A percentile compares a stretch with the other conserved stretches of the same genome.
phyloP scores from a whole-genome alignment of 1,140 invertebrate species.

The Drosophila triauraria region DNA sequence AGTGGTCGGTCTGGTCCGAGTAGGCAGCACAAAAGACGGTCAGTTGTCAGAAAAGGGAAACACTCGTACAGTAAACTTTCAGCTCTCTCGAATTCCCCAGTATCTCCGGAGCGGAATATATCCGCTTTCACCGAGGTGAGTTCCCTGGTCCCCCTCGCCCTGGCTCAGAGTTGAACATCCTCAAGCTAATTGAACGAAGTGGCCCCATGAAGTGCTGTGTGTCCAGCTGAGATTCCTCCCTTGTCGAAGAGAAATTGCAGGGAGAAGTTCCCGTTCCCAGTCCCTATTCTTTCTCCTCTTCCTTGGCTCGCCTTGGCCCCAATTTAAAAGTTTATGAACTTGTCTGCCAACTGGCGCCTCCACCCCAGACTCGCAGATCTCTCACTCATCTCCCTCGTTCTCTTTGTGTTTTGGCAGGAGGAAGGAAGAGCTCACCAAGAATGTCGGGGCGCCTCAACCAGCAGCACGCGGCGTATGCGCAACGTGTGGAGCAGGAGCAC shows the following conservation, averaged over 20 bases:
- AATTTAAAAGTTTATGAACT: conserved; percentile 88
- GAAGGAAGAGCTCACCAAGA: conserved; percentile 11
- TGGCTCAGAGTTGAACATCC: conserved; percentile 23
- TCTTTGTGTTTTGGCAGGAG: conserved; percentile 86
- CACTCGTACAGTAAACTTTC: conserved; percentile 32
- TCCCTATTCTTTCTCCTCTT: neutral
- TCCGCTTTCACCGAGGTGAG: conserved; percentile 33
- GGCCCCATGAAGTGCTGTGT: conserved; percentile 12
- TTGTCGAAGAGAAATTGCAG: conserved; percentile 23
- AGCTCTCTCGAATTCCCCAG: conserved; percentile 21
- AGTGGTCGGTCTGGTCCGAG: conserved; percentile 31
- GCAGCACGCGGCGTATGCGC: conserved; percentile 73
- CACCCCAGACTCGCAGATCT: conserved; percentile 7
- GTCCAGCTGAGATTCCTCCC: conserved; percentile 46
- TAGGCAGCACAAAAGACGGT: conserved; percentile 32
- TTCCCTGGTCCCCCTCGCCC: neutral
- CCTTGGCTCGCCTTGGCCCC: conserved; percentile 85
- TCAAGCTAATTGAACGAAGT: conserved; percentile 47
- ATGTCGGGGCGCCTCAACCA: conserved; percentile 71
- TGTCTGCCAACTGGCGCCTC: conserved; percentile 86
- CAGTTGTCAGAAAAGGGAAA: conserved; percentile 30
- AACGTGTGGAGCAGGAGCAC: conserved; percentile 70
- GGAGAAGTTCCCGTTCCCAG: conserved; percentile 4
- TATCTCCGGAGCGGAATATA: conserved; percentile 26
- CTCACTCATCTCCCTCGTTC: conserved; percentile 1